Percentiles rank a stretch among this genome's conserved stretches.
phyloP scores from a whole-genome alignment of 2,797 vertebrate species.

The Hippoglossus hippoglossus region DNA sequence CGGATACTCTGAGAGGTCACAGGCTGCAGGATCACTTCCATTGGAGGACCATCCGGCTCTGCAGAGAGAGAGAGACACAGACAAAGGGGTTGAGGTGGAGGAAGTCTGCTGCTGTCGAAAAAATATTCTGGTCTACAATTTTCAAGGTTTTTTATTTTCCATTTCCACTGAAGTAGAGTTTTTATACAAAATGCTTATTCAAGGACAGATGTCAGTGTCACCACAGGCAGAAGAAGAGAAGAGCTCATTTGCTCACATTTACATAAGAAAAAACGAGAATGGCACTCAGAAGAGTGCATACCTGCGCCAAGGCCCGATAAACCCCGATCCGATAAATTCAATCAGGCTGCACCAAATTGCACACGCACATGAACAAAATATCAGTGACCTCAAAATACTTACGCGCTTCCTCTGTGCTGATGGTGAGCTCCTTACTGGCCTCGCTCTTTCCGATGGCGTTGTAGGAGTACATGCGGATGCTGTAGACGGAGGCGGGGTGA shows the following conservation, averaged over 20 bases:
- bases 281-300: too few species aligned
- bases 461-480: conserved; percentile 99
- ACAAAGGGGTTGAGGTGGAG: background rate
- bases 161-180: conserved; percentile 8
- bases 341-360: too few species aligned
- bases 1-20: conserved; percentile 98
- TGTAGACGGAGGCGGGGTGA: conserved; percentile 96
- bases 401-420: conserved; percentile 99
- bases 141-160: conserved; percentile 7
- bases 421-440: conserved; percentile 96
- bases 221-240: background rate
- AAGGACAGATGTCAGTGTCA: conserved; percentile 26
- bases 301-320: too few species aligned
- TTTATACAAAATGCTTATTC: conserved; percentile 18
- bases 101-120: background rate
- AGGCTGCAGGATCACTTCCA: conserved; percentile 96
- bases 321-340: too few species aligned
- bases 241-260: conserved; percentile 2
- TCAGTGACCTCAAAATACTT: conserved; percentile 44
- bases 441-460: conserved; percentile 97
- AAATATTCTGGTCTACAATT: conserved; percentile 1
- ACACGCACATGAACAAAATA: background rate
- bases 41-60: conserved; percentile 97
- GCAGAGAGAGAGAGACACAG: background rate
- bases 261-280: background rate